These are phyloP conservation scores for Lordiphosa andalusiaca DNA, from an alignment of 2,888 invertebrate species.

Conservation along the genomic window DNA sequence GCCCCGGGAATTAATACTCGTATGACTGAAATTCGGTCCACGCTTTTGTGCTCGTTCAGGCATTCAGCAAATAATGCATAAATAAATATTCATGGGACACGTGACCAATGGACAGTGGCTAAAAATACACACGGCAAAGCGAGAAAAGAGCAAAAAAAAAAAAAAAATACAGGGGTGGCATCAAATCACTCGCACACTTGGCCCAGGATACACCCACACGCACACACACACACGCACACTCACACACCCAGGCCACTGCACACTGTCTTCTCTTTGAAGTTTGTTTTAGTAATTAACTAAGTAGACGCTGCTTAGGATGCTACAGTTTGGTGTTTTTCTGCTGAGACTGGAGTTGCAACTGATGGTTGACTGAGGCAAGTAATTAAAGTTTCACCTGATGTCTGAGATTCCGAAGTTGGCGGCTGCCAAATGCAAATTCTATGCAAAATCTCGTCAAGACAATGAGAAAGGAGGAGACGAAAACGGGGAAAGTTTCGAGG, in stretches of 20 bases:
- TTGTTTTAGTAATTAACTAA: conserved; percentile 22
- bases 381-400: conserved; percentile 19
- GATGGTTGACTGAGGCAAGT: not conserved
- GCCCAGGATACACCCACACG: not conserved
- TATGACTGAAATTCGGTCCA: too few relatives aligned
- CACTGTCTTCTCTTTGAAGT: conserved; percentile 25
- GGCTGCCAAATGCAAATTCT: conserved; percentile 2
- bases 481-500: not conserved
- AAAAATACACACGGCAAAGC: conserved; percentile 21
- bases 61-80: too few relatives aligned
- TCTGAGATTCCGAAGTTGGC: too few relatives aligned
- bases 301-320: conserved; percentile 18
- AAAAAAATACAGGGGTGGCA: not conserved
- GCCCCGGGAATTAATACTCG: too few relatives aligned
- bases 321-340: conserved; percentile 18
- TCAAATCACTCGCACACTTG: conserved; percentile 3
- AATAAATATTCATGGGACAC: conserved; percentile 15
- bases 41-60: too few relatives aligned
- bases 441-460: not conserved
- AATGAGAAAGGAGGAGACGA: too few relatives aligned
- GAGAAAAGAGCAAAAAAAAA: not conserved
- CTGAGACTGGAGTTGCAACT: not conserved
- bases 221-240: not conserved
- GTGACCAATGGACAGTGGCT: conserved; percentile 26
- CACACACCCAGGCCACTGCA: conserved; percentile 3